Evolutionary conservation across 1,140 invertebrate species (phyloP), one percentile per base, ranked within the genome.

Genomic region (Drosophila mayri): DNA sequence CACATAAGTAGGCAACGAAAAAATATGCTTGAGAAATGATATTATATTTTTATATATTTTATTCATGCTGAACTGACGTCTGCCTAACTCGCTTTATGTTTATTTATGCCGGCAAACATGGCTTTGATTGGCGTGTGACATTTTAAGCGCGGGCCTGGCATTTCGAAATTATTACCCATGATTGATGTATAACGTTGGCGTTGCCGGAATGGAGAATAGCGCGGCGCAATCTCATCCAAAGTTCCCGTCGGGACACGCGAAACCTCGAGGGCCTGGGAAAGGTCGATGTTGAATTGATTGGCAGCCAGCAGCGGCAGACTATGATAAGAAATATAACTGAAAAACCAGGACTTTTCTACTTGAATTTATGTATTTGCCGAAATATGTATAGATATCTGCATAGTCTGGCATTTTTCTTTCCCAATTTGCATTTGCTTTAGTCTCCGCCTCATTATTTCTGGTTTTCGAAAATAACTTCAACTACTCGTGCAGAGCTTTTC

Each of bases 71-170:
- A 74, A 64, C 35, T 37, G 61, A 76, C 41, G 55, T 22, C 63
- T 74, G 65, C 40, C 65, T 20, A 32, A 16, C 63, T 60, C 37
- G 40, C 49, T 55, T 57, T 44, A 55, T 60, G 55, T 60, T 76
- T 76, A 55, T 70, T 78, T 77, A 78, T 77, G 76, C 73, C 67
- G 73, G 81, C 77, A 80, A 85, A 74, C 75, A 75, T 88, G 65
- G 54, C 61, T 77, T 79, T 84, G 84, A 88, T 90, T 88, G 84
- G 85, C 84, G 81, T 80, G 76, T 80, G 85, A 90, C 84, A 88
- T 71, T 90, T 88, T 71, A 67, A 80, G 80, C 80, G 64, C 67
- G 61, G 20, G n/a, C 28, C 62, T 68, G 68, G 52, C 74, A 84
- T 78, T 88, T 77, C 66, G 57, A 88, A 84, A 88, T 81, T 79